Base-by-base conservation (phyloP, 2,797 vertebrate species). In the Oryzias dopingdopingensis region DNA sequence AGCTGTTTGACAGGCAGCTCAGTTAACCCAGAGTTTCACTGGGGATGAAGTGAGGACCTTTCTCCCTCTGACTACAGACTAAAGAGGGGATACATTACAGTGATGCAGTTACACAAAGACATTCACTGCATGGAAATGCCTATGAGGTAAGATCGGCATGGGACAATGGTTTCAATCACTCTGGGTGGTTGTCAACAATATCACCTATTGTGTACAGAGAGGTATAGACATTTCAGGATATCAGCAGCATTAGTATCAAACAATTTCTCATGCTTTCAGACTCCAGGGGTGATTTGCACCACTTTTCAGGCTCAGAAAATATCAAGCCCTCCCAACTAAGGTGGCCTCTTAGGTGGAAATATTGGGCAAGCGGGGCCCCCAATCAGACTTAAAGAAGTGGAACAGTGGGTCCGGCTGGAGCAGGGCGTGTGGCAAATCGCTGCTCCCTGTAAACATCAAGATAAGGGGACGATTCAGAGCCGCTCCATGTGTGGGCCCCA, bases 371-470 rank as follows among this genome's bases (percentile, higher is more conserved):
- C 75, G 59, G 74, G 74, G 72, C 64, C 77, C 78, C 82, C 74
- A 84, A 87, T 87, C 85, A 77, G 74, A 82, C 79, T 77, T 83
- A 76, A 81, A 87, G 79, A 90, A 89, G 83, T 85, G 81, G 80
- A 90, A 86, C 90, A 87, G 90, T 85, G 72, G 88, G 82, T 83
- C 83, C 76, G 16, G 71, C 84, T 72, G 16, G 79, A 86, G 77
- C 60, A 37, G 79, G 76, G 55, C 60, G 82, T 86, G 90, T 90
- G 85, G 85, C 87, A 77, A 91, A 92, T 91, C 83, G 84, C 83
- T 83, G 86, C 86, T 91, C 89, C 88, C 92, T 92, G 90, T 87
- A 82, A 90, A 88, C 84, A 91, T 92, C 88, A 86, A 88, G 92
- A 92, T 93, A 93, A 90, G 85, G 54, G 56, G 55, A 74, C 64